Conservation (phyloP, 2,888 invertebrate genomes). For the Rhagonycha fulva region DNA sequence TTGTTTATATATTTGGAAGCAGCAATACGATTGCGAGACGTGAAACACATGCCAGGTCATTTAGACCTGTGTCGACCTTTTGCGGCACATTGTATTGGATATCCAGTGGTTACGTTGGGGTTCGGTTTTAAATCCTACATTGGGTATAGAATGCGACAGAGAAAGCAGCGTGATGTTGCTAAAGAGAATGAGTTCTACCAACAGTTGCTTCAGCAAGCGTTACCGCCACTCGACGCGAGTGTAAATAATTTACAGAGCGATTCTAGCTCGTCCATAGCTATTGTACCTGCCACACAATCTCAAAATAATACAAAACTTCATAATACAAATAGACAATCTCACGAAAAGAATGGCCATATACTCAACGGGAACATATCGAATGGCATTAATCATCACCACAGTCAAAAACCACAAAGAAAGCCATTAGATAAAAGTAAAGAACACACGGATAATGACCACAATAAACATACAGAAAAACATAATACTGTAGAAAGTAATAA, state of each 20-base stretch:
- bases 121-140: conserved; percentile 95
- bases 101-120: conserved; percentile 93
- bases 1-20: conserved; percentile 94
- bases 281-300: conserved; percentile 27
- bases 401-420: conserved; percentile 60
- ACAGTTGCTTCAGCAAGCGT: conserved; percentile 87
- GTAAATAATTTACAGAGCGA: conserved; percentile 6
- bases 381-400: conserved; percentile 31
- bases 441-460: conserved; percentile 30
- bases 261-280: conserved; percentile 20
- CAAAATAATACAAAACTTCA: conserved; percentile 20
- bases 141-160: conserved; percentile 86
- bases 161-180: conserved; percentile 90
- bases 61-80: conserved; percentile 93
- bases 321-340: conserved; percentile 31
- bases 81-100: conserved; percentile 89
- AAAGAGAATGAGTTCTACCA: conserved; percentile 95
- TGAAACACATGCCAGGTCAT: conserved; percentile 82
- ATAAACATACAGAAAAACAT: conserved; percentile 33
- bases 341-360: conserved; percentile 52
- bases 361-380: conserved; percentile 51
- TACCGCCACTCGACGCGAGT: conserved; percentile 67
- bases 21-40: conserved; percentile 80
- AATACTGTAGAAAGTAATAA: conserved; percentile 31
- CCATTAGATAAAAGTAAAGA: conserved; percentile 58